Base-by-base conservation (phyloP, 2,797 vertebrate species). In the Rachycentron canadum region DNA sequence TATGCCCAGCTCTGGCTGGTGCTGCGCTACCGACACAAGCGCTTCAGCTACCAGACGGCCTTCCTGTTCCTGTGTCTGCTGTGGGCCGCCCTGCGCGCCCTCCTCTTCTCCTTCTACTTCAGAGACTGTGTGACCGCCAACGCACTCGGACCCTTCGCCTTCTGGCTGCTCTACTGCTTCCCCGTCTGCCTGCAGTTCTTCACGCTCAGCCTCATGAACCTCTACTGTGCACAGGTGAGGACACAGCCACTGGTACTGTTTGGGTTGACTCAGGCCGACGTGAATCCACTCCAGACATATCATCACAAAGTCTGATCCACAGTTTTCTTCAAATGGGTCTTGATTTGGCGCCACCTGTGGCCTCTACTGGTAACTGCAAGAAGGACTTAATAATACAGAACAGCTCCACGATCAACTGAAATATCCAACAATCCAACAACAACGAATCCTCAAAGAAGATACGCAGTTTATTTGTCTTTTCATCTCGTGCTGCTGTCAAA, bases 181-280 rank as follows among this genome's bases (percentile, higher is more conserved):
- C 97, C 97, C 2, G 96, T 98, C 74, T 99, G 97, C 89, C 96
- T 99, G 65, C 97, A 99, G 95, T 99, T 99, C 95, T 97, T 97
- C 93, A 99, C 96, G 0, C 95, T 99, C 86, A 97, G 96, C 84
- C 94, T 99, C 78, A 96, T 98, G 96, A 98, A 98, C 93, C 93
- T 99, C 77, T 99, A 98, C 94, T 98, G 97, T 74, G 95, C 96
- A 57, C 97, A 98, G 97, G 97, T 98, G 95, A 96, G 85, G 34
- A 2, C 0, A 2, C 40, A 21, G 61, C 2, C 19, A 3, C 45
- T 41, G 72, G 12, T 47, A 3, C 63, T 4, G 36, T 25, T 30
- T n/a, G n/a, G n/a, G n/a, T n/a, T n/a, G n/a, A n/a, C n/a, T n/a
- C n/a, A n/a, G n/a, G n/a, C n/a, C n/a, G n/a, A n/a, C n/a, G n/a